Conservation (phyloP, 1,140 invertebrate species). For the Zaprionus tsacasi region DNA sequence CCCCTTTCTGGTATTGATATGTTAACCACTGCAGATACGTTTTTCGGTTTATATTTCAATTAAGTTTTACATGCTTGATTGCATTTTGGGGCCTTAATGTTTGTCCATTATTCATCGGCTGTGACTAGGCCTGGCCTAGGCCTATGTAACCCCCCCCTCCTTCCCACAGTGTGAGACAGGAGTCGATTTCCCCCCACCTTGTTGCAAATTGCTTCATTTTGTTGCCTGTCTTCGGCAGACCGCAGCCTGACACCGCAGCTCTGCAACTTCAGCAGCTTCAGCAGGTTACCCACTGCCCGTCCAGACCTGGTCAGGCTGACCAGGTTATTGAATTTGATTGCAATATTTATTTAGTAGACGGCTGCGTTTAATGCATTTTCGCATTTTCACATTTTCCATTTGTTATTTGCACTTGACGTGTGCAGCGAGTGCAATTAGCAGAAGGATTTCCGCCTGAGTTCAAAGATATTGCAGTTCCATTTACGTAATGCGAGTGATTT, state of each 20-base stretch:
- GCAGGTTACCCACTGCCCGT: neutral
- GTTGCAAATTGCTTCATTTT: conserved; percentile 76
- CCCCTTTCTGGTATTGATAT: conserved; percentile 57
- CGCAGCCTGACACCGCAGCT: conserved; percentile 10
- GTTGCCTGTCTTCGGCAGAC: conserved; percentile 24
- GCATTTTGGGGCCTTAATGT: conserved; percentile 76
- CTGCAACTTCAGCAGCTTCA: too few relatives aligned
- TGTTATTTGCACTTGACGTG: conserved; percentile 55
- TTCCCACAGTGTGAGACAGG: neutral
- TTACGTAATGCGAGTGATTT: neutral
- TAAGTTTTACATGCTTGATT: conserved; percentile 82
- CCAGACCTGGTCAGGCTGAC: conserved; percentile 31
- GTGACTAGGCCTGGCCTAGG: conserved; percentile 62
- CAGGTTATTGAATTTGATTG: conserved; percentile 79
- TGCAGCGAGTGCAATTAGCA: conserved; percentile 52
- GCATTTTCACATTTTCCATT: conserved; percentile 70
- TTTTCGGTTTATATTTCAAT: conserved; percentile 81
- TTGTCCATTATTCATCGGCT: conserved; percentile 71
- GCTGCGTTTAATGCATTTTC: conserved; percentile 64
- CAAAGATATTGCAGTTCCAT: conserved; percentile 3
- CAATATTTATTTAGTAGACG: conserved; percentile 69
- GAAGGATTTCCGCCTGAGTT: conserved; percentile 49
- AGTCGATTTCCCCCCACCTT: neutral
- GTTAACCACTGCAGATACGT: conserved; percentile 69
- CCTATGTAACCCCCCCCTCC: conserved; percentile 8